Base-by-base conservation (phyloP, 2,113 vertebrate species). In the Saccopteryx leptura region DNA sequence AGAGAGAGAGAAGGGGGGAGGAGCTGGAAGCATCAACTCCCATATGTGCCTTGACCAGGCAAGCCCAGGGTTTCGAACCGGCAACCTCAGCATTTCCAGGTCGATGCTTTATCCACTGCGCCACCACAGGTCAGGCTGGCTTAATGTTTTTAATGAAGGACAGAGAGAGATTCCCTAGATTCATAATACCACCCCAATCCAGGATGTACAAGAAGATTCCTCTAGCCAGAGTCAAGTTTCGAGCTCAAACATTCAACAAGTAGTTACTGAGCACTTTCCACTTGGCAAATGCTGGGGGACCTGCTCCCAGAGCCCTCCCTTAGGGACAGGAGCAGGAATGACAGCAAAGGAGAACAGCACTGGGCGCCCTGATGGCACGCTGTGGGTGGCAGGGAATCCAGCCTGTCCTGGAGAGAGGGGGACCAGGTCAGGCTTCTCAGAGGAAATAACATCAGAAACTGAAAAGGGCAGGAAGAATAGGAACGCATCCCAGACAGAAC, bases 261-360 rank as follows among this genome's bases (percentile, higher is more conserved):
- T n/a, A 31, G 74, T 65, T 60, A 19, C 2, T 5, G n/a, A 78
- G 50, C 39, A n/a, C 8, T 68, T 65, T 52, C 58, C 52, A 12
- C 1, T 48, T 2, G 28, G 33, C 66, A 58, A n/a, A 10, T 0
- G 0, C 4, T 17, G 14, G 23, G 28, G 19, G 5, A 1, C 52
- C 12, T 1, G 2, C 82, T 39, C 23, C 12, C 17, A 11, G 69
- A 39, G 58, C 21, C 11, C 28, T 68, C 75, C 11, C n/a, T 81
- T 9, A 48, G 52, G 61, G 4, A 88, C 61, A 81, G 13, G 21
- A n/a, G 54, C 10, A 24, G 17, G 8, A 26, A 61, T 66, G 5
- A 24, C 9, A 79, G 39, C 66, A 61, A 28, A 84, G 23, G 68
- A 33, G 24, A 54, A 39, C 54, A 13, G 26, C 8, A 6, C 3